phyloP scores from a whole-genome alignment of 2,888 invertebrate genomes.

The Biston betularia region DNA sequence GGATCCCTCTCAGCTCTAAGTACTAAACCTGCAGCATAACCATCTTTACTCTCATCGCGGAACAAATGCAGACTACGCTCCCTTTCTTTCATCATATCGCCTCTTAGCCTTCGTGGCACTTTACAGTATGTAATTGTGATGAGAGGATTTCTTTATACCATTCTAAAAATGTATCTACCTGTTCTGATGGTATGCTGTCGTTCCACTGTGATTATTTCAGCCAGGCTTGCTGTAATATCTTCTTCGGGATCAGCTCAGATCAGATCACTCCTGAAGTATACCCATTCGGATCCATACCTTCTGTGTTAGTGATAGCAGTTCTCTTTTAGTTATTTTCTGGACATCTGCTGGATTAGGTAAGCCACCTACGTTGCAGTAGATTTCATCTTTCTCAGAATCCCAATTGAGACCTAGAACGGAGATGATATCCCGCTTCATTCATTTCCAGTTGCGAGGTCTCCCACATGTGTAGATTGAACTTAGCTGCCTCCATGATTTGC shows the following conservation, averaged over 20 bases:
- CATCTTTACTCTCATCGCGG: constrained; percentile 1
- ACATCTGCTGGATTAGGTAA: constrained; percentile 5
- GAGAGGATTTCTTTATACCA: too few species aligned
- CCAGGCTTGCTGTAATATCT: constrained; percentile 16
- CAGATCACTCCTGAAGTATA: constrained; percentile 9
- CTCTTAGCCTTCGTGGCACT: too few species aligned
- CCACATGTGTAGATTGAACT: constrained; percentile 21
- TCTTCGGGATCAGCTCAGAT: constrained; percentile 1
- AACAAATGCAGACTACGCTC: not conserved
- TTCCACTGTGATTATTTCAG: not conserved
- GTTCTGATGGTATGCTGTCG: too few species aligned
- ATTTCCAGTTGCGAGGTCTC: constrained; percentile 4
- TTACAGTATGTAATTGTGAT: too few species aligned
- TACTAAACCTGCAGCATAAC: constrained; percentile 1
- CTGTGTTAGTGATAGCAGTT: constrained; percentile 14
- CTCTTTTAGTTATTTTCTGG: constrained; percentile 10
- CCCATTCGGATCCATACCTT: constrained; percentile 15
- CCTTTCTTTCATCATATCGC: not conserved
- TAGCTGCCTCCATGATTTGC: constrained; percentile 16
- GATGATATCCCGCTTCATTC: constrained; percentile 7
- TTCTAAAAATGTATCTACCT: too few species aligned
- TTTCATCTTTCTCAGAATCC: constrained; percentile 9
- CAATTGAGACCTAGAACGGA: constrained; percentile 20
- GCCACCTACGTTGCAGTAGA: constrained; percentile 5
- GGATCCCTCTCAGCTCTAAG: not conserved